These are phyloP conservation scores for Morelia viridis DNA, from an alignment of 2,797 vertebrate species.

Conservation along the genomic window DNA sequence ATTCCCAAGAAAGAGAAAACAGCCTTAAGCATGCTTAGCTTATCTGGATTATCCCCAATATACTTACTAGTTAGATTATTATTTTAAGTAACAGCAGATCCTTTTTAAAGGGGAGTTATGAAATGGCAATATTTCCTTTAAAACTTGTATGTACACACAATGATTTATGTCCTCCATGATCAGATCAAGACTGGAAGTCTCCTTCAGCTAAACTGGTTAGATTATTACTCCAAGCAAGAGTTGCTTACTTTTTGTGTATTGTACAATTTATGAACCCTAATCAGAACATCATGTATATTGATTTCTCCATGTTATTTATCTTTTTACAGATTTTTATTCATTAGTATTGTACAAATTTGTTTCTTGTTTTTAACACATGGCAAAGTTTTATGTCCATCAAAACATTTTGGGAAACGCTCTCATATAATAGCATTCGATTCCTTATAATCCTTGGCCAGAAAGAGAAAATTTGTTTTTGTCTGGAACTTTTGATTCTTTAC, in stretches of 20 bases:
- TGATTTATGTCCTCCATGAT: not conserved
- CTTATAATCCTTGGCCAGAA: not conserved
- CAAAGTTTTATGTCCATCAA: not conserved
- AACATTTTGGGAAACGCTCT: not conserved
- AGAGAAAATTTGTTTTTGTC: not conserved
- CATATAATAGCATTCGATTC: not conserved
- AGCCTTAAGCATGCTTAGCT: not conserved
- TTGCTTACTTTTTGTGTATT: not conserved
- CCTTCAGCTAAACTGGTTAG: not conserved
- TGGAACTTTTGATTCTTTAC: not conserved
- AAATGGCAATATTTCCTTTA: not conserved
- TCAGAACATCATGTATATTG: slow-evolving; percentile 15
- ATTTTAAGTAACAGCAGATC: not conserved
- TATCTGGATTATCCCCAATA: not conserved
- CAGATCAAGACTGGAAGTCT: not conserved
- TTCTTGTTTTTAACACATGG: not conserved
- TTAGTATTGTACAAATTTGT: not conserved
- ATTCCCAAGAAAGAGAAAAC: not conserved
- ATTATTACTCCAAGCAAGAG: not conserved
- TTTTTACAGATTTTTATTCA: not conserved
- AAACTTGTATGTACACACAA: not conserved
- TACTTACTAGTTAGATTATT: not conserved
- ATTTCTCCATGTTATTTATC: not conserved
- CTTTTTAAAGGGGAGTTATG: not conserved
- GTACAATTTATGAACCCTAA: not conserved